phyloP scores from a whole-genome alignment of 2,888 invertebrate species.

The Folsomia candida region DNA sequence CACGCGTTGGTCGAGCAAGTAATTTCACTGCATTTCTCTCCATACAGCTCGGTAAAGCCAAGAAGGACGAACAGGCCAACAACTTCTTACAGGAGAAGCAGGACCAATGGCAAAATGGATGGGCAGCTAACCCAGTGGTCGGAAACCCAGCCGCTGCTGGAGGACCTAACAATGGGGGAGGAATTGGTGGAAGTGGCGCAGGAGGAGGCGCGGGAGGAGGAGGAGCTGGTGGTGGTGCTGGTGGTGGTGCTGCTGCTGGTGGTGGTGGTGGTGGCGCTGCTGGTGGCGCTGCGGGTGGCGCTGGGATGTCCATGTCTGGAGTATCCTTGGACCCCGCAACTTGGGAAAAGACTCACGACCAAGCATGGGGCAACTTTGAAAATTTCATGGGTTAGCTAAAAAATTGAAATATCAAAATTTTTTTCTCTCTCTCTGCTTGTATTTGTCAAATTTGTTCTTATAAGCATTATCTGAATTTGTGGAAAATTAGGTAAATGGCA shows the following conservation, averaged over 20 bases:
- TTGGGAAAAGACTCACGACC: background rate
- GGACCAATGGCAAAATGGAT: background rate
- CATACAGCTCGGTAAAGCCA: background rate
- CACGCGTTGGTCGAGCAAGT: background rate
- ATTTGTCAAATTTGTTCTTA: too few species aligned
- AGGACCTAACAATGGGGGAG: background rate
- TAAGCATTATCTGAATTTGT: too few species aligned
- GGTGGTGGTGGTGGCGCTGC: too few species aligned
- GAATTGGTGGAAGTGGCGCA: background rate
- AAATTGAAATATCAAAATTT: too few species aligned
- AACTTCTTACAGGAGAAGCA: background rate
- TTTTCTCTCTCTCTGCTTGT: too few species aligned
- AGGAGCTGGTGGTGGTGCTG: background rate
- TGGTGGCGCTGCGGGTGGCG: background rate
- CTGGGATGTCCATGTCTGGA: background rate
- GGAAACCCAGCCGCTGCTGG: background rate
- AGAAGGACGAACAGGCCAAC: slow-evolving; percentile 3
- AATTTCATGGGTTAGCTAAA: background rate
- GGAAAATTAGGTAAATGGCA: too few species aligned
- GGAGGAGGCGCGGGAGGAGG: background rate
- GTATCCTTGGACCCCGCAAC: background rate
- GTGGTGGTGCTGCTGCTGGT: too few species aligned
- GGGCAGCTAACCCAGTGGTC: background rate
- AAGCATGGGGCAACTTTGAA: slow-evolving; percentile 4
- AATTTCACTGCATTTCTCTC: background rate